Base-by-base conservation (phyloP, 2,888 invertebrate genomes). In the Lochmaea capreae region DNA sequence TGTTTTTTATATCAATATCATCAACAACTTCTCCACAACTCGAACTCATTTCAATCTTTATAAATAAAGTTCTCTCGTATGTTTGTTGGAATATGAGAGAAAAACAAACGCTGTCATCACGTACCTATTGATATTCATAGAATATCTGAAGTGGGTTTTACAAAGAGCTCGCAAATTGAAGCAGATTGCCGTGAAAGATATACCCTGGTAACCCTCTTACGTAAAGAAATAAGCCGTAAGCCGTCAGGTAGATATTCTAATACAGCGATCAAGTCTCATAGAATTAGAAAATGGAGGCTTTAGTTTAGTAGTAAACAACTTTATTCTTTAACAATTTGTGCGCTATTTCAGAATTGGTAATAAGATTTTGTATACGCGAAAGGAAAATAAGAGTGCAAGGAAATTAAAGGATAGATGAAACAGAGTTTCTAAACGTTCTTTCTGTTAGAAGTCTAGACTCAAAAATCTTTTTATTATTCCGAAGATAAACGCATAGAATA, bases 151-250 rank as follows among this genome's bases (percentile, higher is more conserved):
- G 65, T 68, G 66, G 71, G 73, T 69, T 76, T 73, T 73, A 68
- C 71, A 73, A 76, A 73, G 57, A 71, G 62, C 59, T 67, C 59
- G 57, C 59, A 76, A 76, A 76, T 76, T 74, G 74, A 72, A 66
- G 67, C 72, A 73, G 73, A 75, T 72, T 74, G 74, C 68, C 65
- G 57, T 70, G 65, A 49, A 73, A 74, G 74, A 76, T 76, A 76
- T 67, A 65, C 70, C 59, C 54, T 58, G 11, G 14, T 65, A 71
- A 70, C 72, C 58, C 59, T 71, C 59, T 71, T 65, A 71, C 49
- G 66, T 63, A 74, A 62, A 63, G 67, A 70, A 69, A 72, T 74
- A 72, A 69, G 71, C 73, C 43, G 58, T 71, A 75, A 75, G 72
- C 69, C 59, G 59, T 59, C 67, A 67, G 67, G 57, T 59, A 75